Evolutionary conservation across 2,888 invertebrate species (phyloP), one percentile per base, ranked within the genome.

Genomic region (Hemithea aestivaria): DNA sequence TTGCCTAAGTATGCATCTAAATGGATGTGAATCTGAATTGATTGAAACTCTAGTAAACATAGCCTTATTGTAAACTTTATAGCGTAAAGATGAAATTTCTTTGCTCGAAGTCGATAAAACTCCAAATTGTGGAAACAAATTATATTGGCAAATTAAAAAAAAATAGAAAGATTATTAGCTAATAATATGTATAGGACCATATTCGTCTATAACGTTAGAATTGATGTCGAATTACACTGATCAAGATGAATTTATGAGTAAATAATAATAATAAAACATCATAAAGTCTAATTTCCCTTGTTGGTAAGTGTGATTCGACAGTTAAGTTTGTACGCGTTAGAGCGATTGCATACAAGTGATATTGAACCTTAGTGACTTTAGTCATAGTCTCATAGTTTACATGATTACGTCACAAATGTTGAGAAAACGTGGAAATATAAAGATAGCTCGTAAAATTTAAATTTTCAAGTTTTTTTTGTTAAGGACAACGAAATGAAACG

Each of bases 401-500:
- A 45, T 48, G 49, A 49, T 49, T 25, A 40, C 40, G 43, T 48
- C 45, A 50, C 41, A 45, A 39, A 45, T 21, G 12, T 23, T 20
- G 33, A 26, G 27, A 35, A 28, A 33, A 33, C 20, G 10, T 7
- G 32, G 35, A 30, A 46, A 20, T 9, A 29, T 26, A 28, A 24
- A 29, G 11, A 16, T 16, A 16, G n/a, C n/a, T n/a, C n/a, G n/a
- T n/a, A n/a, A n/a, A n/a, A n/a, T n/a, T n/a, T n/a, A n/a, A n/a
- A n/a, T n/a, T n/a, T n/a, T n/a, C n/a, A n/a, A n/a, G n/a, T n/a
- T n/a, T n/a, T n/a, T n/a, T n/a, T n/a, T n/a, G n/a, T 57, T 55
- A 40, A 44, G 50, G 59, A 72, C 73, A 75, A 74, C 72, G 73
- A 73, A n/a, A 70, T 43, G 40, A 45, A 49, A 46, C 54, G 69